These are phyloP conservation scores for Syngnathus typhle DNA, from an alignment of 2,113 vertebrate species.

Conservation along the genomic window DNA sequence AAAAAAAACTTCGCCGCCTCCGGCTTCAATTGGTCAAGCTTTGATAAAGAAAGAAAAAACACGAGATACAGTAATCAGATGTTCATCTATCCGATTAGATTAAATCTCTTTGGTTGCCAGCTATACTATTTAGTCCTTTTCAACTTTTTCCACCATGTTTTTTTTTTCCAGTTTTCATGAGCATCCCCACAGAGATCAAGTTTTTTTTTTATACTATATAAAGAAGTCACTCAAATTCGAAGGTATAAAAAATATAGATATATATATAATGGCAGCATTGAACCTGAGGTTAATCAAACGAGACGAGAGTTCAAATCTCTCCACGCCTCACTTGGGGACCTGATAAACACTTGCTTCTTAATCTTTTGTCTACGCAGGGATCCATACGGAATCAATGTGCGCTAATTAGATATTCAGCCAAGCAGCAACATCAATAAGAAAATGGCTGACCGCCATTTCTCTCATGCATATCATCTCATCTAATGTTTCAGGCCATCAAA, in stretches of 20 bases:
- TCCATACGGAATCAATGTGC: slow-evolving; percentile 28
- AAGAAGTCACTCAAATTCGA: background rate
- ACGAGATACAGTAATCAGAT: slow-evolving; percentile 38
- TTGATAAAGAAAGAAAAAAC: slow-evolving; percentile 23
- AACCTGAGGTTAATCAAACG: slow-evolving; percentile 42
- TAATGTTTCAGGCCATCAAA: slow-evolving; percentile 18
- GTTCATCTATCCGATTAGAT: slow-evolving; percentile 31
- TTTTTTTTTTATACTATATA: slow-evolving; percentile 1
- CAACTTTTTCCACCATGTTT: background rate
- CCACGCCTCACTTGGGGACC: slow-evolving; percentile 19
- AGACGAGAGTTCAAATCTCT: slow-evolving; percentile 21
- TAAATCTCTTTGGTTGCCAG: slow-evolving; percentile 28
- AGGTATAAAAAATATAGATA: slow-evolving; percentile 2
- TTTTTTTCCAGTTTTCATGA: slow-evolving; percentile 1
- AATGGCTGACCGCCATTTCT: slow-evolving; percentile 22
- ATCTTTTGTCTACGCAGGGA: slow-evolving; percentile 23
- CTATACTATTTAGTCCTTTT: background rate
- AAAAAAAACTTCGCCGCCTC: slow-evolving; percentile 20
- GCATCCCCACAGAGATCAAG: background rate
- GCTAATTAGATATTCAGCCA: slow-evolving; percentile 44
- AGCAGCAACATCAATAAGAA: slow-evolving; percentile 22
- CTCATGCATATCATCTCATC: slow-evolving; percentile 5
- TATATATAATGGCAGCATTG: slow-evolving; percentile 9
- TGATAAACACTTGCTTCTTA: slow-evolving; percentile 30
- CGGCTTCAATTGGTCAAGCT: slow-evolving; percentile 37